Base-by-base conservation (phyloP, 2,888 invertebrate species). In the Scelioninae gen. 1 region DNA sequence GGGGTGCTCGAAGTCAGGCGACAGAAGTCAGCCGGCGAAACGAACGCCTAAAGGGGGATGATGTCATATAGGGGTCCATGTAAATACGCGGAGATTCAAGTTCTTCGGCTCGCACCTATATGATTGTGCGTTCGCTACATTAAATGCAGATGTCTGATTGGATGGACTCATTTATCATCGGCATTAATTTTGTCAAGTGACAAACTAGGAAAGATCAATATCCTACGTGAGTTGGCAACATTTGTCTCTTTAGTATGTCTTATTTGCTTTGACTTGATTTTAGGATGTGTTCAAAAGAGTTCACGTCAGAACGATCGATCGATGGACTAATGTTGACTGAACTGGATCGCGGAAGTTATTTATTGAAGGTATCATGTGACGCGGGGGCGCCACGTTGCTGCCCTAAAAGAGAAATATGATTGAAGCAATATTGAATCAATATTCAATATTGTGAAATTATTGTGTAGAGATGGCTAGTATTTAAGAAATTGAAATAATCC, bases 11-110 rank as follows among this genome's bases (percentile, higher is more conserved):
- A 89, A 92, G 88, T 89, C 88, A 90, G 91, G 91, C 91, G 91
- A 92, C 91, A 92, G 91, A 92, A 92, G 92, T 92, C 92, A 92
- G 87, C 90, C 90, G 89, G 90, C 90, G 91, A 91, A 90, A 91
- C 92, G 91, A 91, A 90, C 88, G 90, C 60, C 65, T 53, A 43
- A 86, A 86, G 89, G 88, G 90, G 89, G 89, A 90, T 88, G 89
- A 91, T 90, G 91, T 90, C 90, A 90, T 87, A 90, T 89, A 89
- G 90, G 91, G 91, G 90, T 88, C 84, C 85, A 69, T 81, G 87
- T 89, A 88, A 89, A 90, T 88, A 88, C 87, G 86, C 88, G 87
- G 87, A 87, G 87, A n/a, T 88, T 88, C 87, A 88, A 86, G 87
- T 78, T 53, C 45, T 15, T 56, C 51, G 51, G 34, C 8, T 45